Conservation (phyloP, 2,888 invertebrate species). For the Craniophora ligustri region DNA sequence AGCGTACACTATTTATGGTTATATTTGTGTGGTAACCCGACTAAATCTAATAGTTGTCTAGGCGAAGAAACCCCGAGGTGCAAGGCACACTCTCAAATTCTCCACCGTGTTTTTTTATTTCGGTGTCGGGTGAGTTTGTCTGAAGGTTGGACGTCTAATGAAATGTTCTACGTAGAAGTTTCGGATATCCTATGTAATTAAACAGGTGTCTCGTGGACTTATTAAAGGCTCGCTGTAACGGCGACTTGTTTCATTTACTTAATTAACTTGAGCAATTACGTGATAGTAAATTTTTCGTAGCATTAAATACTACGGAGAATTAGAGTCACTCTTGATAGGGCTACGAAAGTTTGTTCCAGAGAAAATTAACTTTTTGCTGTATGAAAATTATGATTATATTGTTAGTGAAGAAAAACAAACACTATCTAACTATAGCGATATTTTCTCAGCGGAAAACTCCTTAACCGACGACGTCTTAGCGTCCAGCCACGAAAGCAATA, state of each 20-base stretch:
- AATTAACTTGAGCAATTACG: conserved; percentile 52
- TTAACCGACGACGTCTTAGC: conserved; percentile 86
- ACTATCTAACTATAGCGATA: conserved; percentile 67
- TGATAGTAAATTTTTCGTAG: conserved; percentile 39
- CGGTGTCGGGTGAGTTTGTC: conserved; percentile 53
- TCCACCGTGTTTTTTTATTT: conserved; percentile 56
- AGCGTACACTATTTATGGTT: conserved; percentile 71
- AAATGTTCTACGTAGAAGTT: conserved; percentile 59
- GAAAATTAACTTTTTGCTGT: not conserved
- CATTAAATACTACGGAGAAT: conserved; percentile 22
- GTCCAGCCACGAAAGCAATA: conserved; percentile 88
- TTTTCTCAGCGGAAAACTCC: conserved; percentile 85
- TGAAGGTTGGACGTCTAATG: conserved; percentile 62
- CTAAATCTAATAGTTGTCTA: conserved; percentile 59
- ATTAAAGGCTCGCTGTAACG: conserved; percentile 28
- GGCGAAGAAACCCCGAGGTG: conserved; percentile 44
- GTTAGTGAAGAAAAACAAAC: conserved; percentile 68
- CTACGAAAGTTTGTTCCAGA: conserved; percentile 10
- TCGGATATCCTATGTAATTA: conserved; percentile 64
- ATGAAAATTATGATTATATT: conserved; percentile 31
- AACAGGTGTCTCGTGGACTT: conserved; percentile 62
- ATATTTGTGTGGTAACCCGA: conserved; percentile 64
- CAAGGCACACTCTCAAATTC: conserved; percentile 45
- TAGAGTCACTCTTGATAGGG: conserved; percentile 5
- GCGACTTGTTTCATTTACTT: conserved; percentile 45